phyloP scores from a whole-genome alignment of 2,888 invertebrate genomes.

The Tinea pellionella region DNA sequence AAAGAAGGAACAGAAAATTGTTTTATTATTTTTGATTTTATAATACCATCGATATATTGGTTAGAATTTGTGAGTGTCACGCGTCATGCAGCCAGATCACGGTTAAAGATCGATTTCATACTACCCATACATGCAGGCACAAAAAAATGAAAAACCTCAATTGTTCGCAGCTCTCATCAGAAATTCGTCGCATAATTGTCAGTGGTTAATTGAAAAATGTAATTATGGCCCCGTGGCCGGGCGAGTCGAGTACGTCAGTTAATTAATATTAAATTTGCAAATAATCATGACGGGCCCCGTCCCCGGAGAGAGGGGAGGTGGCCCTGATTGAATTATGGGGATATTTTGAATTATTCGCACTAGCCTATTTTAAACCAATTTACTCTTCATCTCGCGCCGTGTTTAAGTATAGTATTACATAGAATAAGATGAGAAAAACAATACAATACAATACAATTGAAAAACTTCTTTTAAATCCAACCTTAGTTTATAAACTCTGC shows the following conservation, averaged over 20 bases:
- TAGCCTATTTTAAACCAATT: not conserved
- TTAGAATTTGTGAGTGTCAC: too few species aligned
- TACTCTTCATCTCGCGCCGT: not conserved
- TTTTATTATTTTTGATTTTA: too few species aligned
- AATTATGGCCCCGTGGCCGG: slow-evolving; percentile 37
- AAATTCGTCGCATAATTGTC: slow-evolving; percentile 61
- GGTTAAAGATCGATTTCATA: too few species aligned
- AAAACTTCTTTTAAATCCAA: too few species aligned
- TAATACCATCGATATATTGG: too few species aligned
- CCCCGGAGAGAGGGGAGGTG: slow-evolving; percentile 36
- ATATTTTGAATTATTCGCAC: slow-evolving; percentile 51
- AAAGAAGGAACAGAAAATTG: too few species aligned
- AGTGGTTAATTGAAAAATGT: slow-evolving; percentile 66
- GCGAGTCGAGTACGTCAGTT: slow-evolving; percentile 57
- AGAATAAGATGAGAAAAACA: too few species aligned
- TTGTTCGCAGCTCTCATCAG: slow-evolving; percentile 18
- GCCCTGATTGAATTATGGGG: slow-evolving; percentile 65
- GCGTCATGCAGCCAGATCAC: too few species aligned
- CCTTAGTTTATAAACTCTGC: too few species aligned
- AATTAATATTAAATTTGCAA: slow-evolving; percentile 71
- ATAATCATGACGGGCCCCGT: slow-evolving; percentile 46
- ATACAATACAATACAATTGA: too few species aligned
- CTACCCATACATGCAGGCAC: too few species aligned
- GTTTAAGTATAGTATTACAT: not conserved
- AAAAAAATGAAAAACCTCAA: too few species aligned